Evolutionary conservation across 2,113 vertebrate genomes (phyloP).

Genomic region (Grus americana): DNA sequence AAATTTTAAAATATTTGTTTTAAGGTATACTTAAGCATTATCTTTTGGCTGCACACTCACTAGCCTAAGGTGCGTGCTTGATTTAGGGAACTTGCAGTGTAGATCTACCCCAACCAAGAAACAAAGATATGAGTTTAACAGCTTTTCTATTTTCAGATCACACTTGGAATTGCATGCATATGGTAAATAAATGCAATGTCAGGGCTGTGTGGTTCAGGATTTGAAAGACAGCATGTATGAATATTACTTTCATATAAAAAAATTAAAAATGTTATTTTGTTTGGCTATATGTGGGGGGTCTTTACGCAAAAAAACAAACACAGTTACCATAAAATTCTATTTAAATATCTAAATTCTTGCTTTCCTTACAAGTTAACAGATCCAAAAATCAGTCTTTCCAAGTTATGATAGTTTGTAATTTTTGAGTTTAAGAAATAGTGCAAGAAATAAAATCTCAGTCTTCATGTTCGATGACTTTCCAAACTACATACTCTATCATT

Average conservation of each 20-base stretch:
- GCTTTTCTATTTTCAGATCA: not conserved
- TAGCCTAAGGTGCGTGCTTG: not conserved
- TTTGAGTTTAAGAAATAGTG: not conserved
- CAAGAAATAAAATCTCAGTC: not conserved
- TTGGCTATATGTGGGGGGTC: not conserved
- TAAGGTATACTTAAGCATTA: not conserved
- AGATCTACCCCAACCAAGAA: not conserved
- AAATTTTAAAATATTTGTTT: not conserved
- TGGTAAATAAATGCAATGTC: not conserved
- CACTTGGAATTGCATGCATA: not conserved
- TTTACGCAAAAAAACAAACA: not conserved
- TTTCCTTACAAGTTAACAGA: not conserved
- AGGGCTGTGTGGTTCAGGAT: not conserved
- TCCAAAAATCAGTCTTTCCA: not conserved
- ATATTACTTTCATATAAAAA: not conserved
- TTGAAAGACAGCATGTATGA: not conserved
- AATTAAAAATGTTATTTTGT: not conserved
- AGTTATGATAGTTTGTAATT: not conserved
- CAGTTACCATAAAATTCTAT: not conserved
- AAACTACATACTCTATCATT: not conserved
- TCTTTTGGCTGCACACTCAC: not conserved
- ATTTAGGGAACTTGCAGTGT: not conserved
- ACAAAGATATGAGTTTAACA: not conserved
- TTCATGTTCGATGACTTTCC: not conserved
- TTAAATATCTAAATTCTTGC: not conserved